A percentile compares a stretch with the other conserved stretches of the same genome.
Conservation (phyloP, 2,888 invertebrate genomes). For the Eurytoma adleriae region DNA sequence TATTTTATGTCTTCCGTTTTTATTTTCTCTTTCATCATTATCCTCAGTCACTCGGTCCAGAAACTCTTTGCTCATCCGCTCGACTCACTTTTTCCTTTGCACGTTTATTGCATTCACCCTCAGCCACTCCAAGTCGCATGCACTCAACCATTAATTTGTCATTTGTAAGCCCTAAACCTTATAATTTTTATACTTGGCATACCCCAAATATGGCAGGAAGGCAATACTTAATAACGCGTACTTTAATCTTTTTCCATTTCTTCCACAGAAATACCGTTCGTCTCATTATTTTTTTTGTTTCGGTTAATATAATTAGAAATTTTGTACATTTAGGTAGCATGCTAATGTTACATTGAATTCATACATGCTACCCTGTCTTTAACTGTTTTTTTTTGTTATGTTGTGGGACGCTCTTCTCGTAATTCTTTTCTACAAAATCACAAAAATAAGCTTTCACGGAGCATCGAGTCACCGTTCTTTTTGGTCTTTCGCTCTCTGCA, state of each 20-base stretch:
- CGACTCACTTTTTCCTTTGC: constrained; percentile 40
- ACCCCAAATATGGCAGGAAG: constrained; percentile 82
- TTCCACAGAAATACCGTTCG: constrained; percentile 46
- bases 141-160: constrained; percentile 61
- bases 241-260: constrained; percentile 55
- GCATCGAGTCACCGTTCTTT: constrained; percentile 55
- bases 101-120: constrained; percentile 56
- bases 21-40: constrained; percentile 50
- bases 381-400: constrained; percentile 31
- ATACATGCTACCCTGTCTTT: constrained; percentile 49
- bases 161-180: constrained; percentile 74
- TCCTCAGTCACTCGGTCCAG: constrained; percentile 28
- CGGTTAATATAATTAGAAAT: constrained; percentile 61
- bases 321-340: constrained; percentile 63
- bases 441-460: constrained; percentile 60
- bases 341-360: constrained; percentile 38
- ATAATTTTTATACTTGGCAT: constrained; percentile 78
- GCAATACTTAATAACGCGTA: constrained; percentile 78
- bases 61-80: constrained; percentile 31
- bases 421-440: constrained; percentile 57
- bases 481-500: constrained; percentile 49
- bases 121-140: constrained; percentile 56
- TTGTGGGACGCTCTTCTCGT: constrained; percentile 53
- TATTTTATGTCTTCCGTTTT: constrained; percentile 38
- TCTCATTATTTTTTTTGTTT: constrained; percentile 41